Percentiles rank a stretch among this genome's conserved stretches.
Conservation (phyloP, 2,797 vertebrate species). For the Anolis apletophallus region DNA sequence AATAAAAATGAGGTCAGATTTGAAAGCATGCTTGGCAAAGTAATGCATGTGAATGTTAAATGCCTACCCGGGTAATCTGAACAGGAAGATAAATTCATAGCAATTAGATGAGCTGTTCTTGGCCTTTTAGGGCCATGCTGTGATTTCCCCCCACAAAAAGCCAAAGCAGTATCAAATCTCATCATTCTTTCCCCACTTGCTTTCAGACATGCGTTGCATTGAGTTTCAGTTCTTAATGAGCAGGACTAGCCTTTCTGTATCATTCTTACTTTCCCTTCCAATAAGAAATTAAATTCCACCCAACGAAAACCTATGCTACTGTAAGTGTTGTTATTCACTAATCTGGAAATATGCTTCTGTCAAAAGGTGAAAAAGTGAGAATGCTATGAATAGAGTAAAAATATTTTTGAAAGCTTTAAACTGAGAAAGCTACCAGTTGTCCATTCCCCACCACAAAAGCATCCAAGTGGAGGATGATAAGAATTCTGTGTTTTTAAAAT, state of each 20-base stretch:
- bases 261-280: neutral
- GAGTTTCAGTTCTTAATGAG: neutral
- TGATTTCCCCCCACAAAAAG: neutral
- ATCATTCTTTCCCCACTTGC: slow-evolving; percentile 29
- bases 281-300: slow-evolving; percentile 12
- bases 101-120: slow-evolving; percentile 49
- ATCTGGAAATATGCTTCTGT: neutral
- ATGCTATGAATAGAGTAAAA: neutral
- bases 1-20: slow-evolving; percentile 36
- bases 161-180: slow-evolving; percentile 22
- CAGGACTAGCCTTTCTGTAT: neutral
- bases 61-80: slow-evolving; percentile 16
- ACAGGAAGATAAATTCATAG: slow-evolving; percentile 31
- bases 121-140: slow-evolving; percentile 31
- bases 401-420: neutral
- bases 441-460: neutral
- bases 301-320: slow-evolving; percentile 3
- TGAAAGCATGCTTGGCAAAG: slow-evolving; percentile 39
- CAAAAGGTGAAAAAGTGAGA: neutral
- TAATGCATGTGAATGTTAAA: slow-evolving; percentile 34
- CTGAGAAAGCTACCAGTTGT: neutral
- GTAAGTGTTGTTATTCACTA: neutral
- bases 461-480: neutral
- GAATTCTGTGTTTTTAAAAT: neutral
- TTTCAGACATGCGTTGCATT: slow-evolving; percentile 14